Evolutionary conservation across 2,888 invertebrate species (phyloP), one percentile per base, ranked within the genome.

Genomic region (Exocentrus adspersus): DNA sequence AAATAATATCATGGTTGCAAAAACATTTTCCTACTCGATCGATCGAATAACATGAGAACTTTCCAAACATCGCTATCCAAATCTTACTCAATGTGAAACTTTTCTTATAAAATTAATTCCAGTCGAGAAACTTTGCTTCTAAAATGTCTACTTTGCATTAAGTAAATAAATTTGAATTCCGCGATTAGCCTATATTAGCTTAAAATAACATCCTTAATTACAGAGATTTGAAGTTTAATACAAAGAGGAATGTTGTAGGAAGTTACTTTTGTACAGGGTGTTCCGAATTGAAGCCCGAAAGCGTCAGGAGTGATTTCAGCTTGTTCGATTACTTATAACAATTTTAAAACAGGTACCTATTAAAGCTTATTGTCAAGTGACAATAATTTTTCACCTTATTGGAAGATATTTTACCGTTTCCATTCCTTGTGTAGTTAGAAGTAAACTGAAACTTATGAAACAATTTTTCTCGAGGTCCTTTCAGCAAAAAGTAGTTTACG

Each of bases 401-500:
- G n/a, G n/a, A n/a, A n/a, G n/a, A n/a, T n/a, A n/a, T n/a, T n/a
- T n/a, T n/a, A n/a, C n/a, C n/a, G n/a, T n/a, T n/a, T n/a, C n/a
- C n/a, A n/a, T n/a, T n/a, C n/a, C n/a, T n/a, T n/a, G n/a, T n/a
- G n/a, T n/a, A n/a, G n/a, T n/a, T n/a, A n/a, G n/a, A n/a, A n/a
- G n/a, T n/a, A n/a, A n/a, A n/a, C n/a, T n/a, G n/a, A n/a, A n/a
- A n/a, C n/a, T n/a, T n/a, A n/a, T n/a, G n/a, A n/a, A n/a, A n/a
- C n/a, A n/a, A n/a, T n/a, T n/a, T n/a, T n/a, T n/a, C n/a, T 48
- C 21, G 24, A 4, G 14, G 21, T 7, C 24, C 10, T 14, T 7
- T 24, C 32, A 50, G 50, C 50, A 28, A 50, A 32, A 48, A 21
- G 7, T 30, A 14, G 2, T 51, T 51, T 51, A 51, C 32, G 51